Percentiles rank a stretch among this genome's conserved stretches.
phyloP scores from a whole-genome alignment of 2,113 vertebrate species.

The Desmodus rotundus region DNA sequence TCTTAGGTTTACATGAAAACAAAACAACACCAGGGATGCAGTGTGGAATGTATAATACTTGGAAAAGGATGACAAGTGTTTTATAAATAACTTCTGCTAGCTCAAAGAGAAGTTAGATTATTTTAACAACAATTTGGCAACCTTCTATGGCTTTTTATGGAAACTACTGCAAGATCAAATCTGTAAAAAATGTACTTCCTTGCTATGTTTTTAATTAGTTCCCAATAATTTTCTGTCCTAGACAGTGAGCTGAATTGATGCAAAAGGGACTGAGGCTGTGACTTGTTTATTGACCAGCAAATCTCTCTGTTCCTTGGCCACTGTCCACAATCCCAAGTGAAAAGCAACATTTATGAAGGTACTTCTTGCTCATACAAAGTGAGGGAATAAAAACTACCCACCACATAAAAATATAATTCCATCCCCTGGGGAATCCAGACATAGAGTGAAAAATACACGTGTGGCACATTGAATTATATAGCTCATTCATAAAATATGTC shows the following conservation, averaged over 20 bases:
- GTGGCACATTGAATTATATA: neutral
- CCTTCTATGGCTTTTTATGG: neutral
- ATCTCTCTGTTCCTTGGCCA: neutral
- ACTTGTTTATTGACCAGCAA: neutral
- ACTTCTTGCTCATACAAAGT: neutral
- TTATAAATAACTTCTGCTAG: neutral
- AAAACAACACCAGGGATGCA: conserved; percentile 11
- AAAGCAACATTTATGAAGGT: neutral
- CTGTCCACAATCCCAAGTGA: neutral
- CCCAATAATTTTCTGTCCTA: conserved; percentile 37
- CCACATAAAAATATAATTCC: conserved; percentile 15
- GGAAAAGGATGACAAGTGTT: conserved; percentile 8
- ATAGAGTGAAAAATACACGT: neutral
- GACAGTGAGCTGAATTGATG: neutral
- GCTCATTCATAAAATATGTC: neutral
- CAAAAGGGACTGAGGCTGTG: neutral
- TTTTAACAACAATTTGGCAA: neutral
- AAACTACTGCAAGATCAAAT: conserved; percentile 3
- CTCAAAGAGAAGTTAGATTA: neutral
- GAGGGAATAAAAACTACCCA: neutral
- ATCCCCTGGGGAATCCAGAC: neutral
- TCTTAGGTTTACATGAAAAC: conserved; percentile 23
- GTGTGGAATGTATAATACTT: conserved; percentile 33
- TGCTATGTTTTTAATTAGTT: conserved; percentile 39
- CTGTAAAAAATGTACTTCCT: neutral